A percentile compares a stretch with the other conserved stretches of the same genome.
Conservation (phyloP, 2,113 vertebrate genomes). For the Alligator sinensis region DNA sequence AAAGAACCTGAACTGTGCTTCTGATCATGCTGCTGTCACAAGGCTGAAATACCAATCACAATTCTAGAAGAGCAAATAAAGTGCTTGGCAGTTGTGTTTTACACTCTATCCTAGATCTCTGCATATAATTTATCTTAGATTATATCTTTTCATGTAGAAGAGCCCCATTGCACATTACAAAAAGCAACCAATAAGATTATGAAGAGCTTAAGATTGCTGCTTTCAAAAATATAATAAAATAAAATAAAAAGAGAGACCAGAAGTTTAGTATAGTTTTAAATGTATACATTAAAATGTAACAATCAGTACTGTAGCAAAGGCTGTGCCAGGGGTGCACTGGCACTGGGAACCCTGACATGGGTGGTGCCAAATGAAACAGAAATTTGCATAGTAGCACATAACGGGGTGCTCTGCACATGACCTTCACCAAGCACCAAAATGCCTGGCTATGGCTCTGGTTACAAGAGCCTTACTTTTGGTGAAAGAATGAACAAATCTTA, state of each 20-base stretch:
- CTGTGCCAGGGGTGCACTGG: no score
- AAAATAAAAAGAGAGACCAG: not conserved
- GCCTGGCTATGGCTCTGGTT: not conserved
- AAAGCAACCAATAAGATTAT: not conserved
- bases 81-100: slow-evolving; percentile 2
- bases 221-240: not conserved
- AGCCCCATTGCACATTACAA: not conserved
- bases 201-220: not conserved
- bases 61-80: not conserved
- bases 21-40: slow-evolving; percentile 35
- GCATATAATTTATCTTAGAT: not conserved
- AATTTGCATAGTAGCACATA: no score
- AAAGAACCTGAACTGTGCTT: slow-evolving; percentile 44
- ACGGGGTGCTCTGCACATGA: no score
- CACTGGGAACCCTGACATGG: no score
- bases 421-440: no score
- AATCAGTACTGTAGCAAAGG: not conserved
- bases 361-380: no score
- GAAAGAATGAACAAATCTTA: not conserved
- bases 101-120: not conserved
- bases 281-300: not conserved
- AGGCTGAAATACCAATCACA: not conserved
- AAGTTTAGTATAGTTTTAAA: not conserved
- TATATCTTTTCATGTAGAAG: not conserved
- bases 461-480: not conserved